phyloP scores from a whole-genome alignment of 2,888 invertebrate genomes.

The Aphidoletes aphidimyza region DNA sequence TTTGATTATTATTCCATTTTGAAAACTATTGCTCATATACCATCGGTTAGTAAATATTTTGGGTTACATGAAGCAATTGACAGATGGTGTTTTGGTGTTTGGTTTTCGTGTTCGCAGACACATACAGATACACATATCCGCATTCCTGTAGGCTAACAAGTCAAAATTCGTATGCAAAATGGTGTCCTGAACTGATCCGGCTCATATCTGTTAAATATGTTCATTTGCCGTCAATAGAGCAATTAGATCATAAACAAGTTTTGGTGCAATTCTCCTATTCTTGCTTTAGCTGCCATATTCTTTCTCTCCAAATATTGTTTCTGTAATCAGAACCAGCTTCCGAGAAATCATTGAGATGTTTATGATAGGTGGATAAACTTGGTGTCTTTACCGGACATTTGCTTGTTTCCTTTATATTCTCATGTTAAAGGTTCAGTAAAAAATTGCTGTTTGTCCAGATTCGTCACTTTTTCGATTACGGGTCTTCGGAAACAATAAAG shows the following conservation, averaged over 20 bases:
- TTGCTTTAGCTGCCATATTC: background rate
- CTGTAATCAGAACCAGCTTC: conserved; percentile 45
- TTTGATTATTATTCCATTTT: too few species aligned
- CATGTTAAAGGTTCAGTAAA: too few species aligned
- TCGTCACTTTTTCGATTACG: background rate
- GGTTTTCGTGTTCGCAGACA: too few species aligned
- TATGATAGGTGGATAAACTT: background rate
- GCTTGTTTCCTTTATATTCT: background rate
- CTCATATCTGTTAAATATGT: conserved; percentile 16
- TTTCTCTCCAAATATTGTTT: conserved; percentile 26
- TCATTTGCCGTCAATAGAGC: conserved; percentile 21
- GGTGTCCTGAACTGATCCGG: background rate
- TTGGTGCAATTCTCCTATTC: background rate
- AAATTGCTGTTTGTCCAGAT: too few species aligned
- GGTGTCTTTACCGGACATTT: conserved; percentile 17
- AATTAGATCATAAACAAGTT: conserved; percentile 3
- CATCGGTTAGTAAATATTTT: too few species aligned
- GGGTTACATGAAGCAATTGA: too few species aligned
- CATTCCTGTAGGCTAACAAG: background rate
- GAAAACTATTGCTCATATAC: too few species aligned
- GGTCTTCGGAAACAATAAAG: conserved; percentile 6
- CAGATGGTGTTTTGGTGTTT: too few species aligned
- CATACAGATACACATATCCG: background rate
- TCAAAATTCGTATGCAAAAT: background rate
- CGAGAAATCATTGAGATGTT: conserved; percentile 49